These are phyloP conservation scores for Syngnathus rostellatus DNA, from an alignment of 2,797 vertebrate species.

Conservation along the genomic window DNA sequence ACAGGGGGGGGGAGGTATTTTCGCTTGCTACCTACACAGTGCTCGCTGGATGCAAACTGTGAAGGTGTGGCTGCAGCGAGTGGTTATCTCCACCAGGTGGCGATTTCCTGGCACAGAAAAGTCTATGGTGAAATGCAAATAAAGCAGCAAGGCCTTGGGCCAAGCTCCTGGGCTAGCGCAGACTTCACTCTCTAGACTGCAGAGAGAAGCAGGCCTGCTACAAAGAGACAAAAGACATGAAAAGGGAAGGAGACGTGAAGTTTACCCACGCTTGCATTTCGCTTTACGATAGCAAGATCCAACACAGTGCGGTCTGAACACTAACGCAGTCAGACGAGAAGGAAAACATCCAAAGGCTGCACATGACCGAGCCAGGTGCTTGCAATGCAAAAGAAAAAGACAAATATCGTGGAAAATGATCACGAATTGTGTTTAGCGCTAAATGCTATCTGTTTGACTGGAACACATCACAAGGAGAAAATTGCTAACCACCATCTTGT, in stretches of 20 bases:
- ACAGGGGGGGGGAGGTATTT: conserved; percentile 32
- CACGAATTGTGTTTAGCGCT: too few relatives aligned
- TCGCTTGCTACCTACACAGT: conserved; percentile 32
- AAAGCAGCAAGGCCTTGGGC: conserved; percentile 63
- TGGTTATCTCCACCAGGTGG: conserved; percentile 54
- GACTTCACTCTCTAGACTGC: conserved; percentile 60
- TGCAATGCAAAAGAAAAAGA: neutral
- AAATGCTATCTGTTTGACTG: neutral
- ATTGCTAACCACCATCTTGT: neutral
- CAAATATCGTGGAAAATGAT: neutral
- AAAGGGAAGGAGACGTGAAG: conserved; percentile 53
- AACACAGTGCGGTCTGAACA: conserved; percentile 13
- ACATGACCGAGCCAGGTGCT: conserved; percentile 1
- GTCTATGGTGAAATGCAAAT: conserved; percentile 63
- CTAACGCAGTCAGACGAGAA: conserved; percentile 20
- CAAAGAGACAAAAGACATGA: conserved; percentile 45
- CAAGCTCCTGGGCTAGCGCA: conserved; percentile 58
- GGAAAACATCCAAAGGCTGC: conserved; percentile 36
- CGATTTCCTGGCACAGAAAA: conserved; percentile 54
- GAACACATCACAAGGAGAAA: neutral
- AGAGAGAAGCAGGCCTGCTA: conserved; percentile 52
- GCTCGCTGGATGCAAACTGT: conserved; percentile 33
- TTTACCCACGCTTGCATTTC: conserved; percentile 28
- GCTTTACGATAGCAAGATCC: conserved; percentile 43
- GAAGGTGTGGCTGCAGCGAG: conserved; percentile 26